A percentile compares a stretch with the other conserved stretches of the same genome.
Conservation (phyloP, 2,888 invertebrate species). For the Ethmia dodecea region DNA sequence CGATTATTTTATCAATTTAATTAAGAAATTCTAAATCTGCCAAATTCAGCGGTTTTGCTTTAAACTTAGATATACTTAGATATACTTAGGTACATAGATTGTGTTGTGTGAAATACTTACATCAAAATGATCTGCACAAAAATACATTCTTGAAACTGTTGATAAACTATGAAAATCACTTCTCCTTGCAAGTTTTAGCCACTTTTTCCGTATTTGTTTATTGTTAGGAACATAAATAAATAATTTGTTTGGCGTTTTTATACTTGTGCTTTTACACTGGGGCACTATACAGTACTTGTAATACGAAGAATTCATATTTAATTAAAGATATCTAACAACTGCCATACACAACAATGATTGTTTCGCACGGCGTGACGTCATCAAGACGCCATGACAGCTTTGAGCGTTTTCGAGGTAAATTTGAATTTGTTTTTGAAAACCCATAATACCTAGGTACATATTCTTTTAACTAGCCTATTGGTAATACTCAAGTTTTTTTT, state of each 20-base stretch:
- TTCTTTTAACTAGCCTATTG: too few relatives aligned
- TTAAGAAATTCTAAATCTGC: too few relatives aligned
- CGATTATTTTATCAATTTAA: too few relatives aligned
- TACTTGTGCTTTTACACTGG: constrained; percentile 1
- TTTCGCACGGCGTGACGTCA: too few relatives aligned
- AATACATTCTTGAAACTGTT: constrained; percentile 2
- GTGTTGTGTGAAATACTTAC: constrained; percentile 8
- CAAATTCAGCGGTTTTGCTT: background rate
- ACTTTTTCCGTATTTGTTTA: constrained; percentile 1
- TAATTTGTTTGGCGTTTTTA: constrained; percentile 1
- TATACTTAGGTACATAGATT: too few relatives aligned
- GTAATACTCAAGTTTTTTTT: too few relatives aligned
- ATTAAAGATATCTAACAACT: background rate
- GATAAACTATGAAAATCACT: background rate
- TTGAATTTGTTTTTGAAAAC: too few relatives aligned
- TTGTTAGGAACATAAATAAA: constrained; percentile 2
- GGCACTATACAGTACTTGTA: constrained; percentile 2
- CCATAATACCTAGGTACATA: too few relatives aligned
- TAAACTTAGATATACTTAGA: background rate
- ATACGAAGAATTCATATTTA: constrained; percentile 1
- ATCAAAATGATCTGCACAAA: constrained; percentile 7
- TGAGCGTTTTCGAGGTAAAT: too few relatives aligned
- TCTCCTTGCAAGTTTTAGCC: constrained; percentile 1
- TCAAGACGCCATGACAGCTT: too few relatives aligned
- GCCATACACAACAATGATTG: background rate